Conservation (phyloP, 1,140 invertebrate species). For the Physella acuta region DNA sequence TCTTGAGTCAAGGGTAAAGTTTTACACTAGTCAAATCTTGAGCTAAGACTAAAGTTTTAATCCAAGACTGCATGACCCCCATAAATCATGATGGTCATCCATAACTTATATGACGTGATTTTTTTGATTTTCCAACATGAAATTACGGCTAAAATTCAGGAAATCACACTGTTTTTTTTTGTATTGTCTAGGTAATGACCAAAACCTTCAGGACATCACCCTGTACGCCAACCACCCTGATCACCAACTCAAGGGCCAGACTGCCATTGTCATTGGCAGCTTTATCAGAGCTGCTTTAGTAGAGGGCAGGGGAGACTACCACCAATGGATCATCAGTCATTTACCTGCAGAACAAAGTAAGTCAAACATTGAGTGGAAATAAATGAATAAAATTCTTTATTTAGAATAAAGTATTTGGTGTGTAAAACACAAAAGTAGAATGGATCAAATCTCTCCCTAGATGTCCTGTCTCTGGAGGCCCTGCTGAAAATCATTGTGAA, state of each 20-base stretch:
- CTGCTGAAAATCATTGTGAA: constrained; percentile 49
- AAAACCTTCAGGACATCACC: constrained; percentile 71
- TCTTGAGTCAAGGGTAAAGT: no score
- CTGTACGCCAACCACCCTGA: constrained; percentile 74
- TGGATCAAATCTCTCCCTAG: constrained; percentile 23
- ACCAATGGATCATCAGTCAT: constrained; percentile 38
- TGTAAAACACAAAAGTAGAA: background rate
- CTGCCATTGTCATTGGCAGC: constrained; percentile 66
- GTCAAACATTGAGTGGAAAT: no score
- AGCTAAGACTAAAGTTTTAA: no score
- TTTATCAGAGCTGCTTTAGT: constrained; percentile 69
- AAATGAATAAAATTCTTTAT: no score
- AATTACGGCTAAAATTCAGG: no score
- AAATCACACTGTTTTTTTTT: background rate
- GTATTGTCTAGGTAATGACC: constrained; percentile 38
- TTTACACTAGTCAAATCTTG: no score
- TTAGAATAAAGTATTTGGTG: background rate
- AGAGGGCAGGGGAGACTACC: constrained; percentile 64
- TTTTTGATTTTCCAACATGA: no score
- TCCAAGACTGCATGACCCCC: no score
- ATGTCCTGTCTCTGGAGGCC: constrained; percentile 33
- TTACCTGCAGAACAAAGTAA: constrained; percentile 25
- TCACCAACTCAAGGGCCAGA: constrained; percentile 78
- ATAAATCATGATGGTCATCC: no score
- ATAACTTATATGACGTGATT: no score